phyloP scores from a whole-genome alignment of 2,888 invertebrate species.

The Chrysolina oricalcia region DNA sequence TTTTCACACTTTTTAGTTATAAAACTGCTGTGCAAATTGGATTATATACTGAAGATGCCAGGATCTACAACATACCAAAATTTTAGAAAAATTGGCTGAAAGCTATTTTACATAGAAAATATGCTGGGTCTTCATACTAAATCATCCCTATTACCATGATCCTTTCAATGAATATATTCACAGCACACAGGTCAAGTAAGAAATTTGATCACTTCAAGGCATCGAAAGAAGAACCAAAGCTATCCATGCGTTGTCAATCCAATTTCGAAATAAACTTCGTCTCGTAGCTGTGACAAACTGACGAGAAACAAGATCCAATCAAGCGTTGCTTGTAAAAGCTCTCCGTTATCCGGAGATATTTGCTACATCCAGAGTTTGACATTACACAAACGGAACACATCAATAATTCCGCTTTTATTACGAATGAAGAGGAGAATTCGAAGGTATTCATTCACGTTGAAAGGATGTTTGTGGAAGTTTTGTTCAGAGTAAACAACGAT shows the following conservation, averaged over 20 bases:
- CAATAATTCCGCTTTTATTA: too few species aligned
- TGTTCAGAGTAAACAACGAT: background rate
- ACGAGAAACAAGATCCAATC: slow-evolving; percentile 22
- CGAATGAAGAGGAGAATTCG: background rate
- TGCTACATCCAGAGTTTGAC: slow-evolving; percentile 7
- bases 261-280: background rate
- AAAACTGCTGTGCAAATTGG: too few species aligned
- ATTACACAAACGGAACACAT: background rate
- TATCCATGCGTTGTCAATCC: background rate
- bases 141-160: background rate
- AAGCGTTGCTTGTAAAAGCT: slow-evolving; percentile 22
- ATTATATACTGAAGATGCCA: too few species aligned
- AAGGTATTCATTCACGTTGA: slow-evolving; percentile 7
- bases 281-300: slow-evolving; percentile 2
- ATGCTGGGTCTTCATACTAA: too few species aligned
- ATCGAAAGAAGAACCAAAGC: background rate
- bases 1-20: too few species aligned
- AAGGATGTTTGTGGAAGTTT: background rate
- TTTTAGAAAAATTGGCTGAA: too few species aligned
- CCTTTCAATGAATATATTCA: background rate
- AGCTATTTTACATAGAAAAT: too few species aligned
- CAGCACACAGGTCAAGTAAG: background rate
- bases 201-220: background rate
- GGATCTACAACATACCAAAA: too few species aligned
- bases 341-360: background rate